Evolutionary conservation across 2,797 vertebrate species (phyloP), one percentile per base, ranked within the genome.

Genomic region (Micromesistius poutassou): DNA sequence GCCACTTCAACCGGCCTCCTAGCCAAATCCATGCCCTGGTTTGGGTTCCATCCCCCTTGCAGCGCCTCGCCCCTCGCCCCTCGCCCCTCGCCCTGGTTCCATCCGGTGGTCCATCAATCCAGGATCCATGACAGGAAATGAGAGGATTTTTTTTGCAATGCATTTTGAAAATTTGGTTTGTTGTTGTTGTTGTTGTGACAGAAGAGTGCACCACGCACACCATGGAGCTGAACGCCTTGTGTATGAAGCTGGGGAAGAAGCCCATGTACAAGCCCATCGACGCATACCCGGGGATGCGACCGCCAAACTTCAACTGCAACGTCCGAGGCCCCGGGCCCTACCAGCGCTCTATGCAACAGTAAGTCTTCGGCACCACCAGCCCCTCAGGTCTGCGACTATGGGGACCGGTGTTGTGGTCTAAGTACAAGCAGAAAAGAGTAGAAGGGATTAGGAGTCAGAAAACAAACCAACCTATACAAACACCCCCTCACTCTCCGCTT

Each of bases 211-310:
- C 97, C 90, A 97, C 95, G 33, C 96, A 98, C 88, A 97, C 95
- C 25, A 96, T 97, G 94, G 96, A 98, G 89, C 88, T 99, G 87
- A 98, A 98, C 84, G 97, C 96, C 74, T 94, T 99, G 87, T 98
- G 98, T 93, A 96, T 98, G 96, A 99, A 97, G 91, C 94, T 99
- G 89, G 96, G 96, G 78, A 97, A 97, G 93, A 98, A 99, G 90
- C 97, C 97, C 55, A 90, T 96, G 91, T 99, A 98, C 92, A 99
- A 98, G 90, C 96, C 96, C 80, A 94, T 97, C 36, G 97, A 99
- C 85, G 95, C 97, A 6, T 98, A 98, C 70, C 96, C 96, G 0
- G 95, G 95, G 80, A 97, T 98, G 95, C 96, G 97, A 89, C 96
- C 97, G 76, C 96, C 97, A 85, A 95, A 95, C 84, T 98, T 98